phyloP scores from a whole-genome alignment of 1,140 invertebrate species.

The Zaprionus nigranus region DNA sequence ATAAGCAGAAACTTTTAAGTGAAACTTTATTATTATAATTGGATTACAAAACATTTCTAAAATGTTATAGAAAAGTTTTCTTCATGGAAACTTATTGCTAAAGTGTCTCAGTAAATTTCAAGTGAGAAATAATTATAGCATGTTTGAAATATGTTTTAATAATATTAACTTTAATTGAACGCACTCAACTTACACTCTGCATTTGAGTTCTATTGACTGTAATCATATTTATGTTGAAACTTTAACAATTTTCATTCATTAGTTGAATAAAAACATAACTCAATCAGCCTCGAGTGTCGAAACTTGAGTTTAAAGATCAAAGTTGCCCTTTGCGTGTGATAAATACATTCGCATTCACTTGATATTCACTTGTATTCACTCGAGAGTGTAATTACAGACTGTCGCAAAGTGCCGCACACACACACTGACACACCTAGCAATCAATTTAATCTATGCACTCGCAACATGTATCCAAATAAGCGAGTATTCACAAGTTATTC shows the following conservation, averaged over 20 bases:
- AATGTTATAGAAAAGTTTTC: not conserved
- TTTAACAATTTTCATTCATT: not conserved
- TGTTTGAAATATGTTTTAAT: not conserved
- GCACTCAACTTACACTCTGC: not conserved
- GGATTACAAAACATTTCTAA: not conserved
- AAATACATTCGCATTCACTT: not conserved
- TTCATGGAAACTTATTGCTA: not conserved
- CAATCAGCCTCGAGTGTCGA: constrained; percentile 25
- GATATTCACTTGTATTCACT: constrained; percentile 21
- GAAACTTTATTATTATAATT: constrained; percentile 11
- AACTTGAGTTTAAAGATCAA: constrained; percentile 40
- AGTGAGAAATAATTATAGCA: too few species aligned
- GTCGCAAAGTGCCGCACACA: constrained; percentile 9
- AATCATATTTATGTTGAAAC: not conserved
- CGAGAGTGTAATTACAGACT: constrained; percentile 43
- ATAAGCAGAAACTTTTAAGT: not conserved
- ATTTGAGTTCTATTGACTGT: not conserved
- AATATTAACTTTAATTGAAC: not conserved
- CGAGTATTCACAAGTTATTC: constrained; percentile 6
- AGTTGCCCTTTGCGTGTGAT: constrained; percentile 40
- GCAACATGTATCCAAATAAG: constrained; percentile 19
- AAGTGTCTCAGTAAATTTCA: not conserved
- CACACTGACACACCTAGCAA: constrained; percentile 26
- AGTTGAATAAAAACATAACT: constrained; percentile 20
- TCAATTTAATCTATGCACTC: constrained; percentile 51